A percentile compares a stretch with the other conserved stretches of the same genome.
These are phyloP conservation scores for Diplosoma virens DNA, from an alignment of 23 tunicate species.

Conservation along the genomic window DNA sequence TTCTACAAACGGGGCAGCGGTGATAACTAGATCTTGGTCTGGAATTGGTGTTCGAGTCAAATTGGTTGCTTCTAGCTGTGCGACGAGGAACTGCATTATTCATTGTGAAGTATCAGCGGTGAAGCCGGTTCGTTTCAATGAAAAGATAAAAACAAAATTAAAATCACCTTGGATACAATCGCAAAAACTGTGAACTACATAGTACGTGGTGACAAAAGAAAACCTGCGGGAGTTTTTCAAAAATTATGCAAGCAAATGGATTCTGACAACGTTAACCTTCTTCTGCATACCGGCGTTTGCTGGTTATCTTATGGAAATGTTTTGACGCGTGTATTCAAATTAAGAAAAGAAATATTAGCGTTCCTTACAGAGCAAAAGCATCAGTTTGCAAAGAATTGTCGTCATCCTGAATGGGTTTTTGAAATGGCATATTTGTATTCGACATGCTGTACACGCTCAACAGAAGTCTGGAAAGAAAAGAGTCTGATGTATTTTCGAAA, in stretches of 20 bases:
- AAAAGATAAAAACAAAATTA: conserved; percentile 19
- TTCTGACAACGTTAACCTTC: not conserved
- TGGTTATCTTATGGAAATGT: conserved; percentile 1
- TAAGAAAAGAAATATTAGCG: conserved; percentile 11
- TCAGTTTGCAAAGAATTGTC: conserved; percentile 24
- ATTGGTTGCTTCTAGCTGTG: conserved; percentile 3
- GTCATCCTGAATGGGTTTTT: conserved; percentile 31
- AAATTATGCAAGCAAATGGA: not conserved
- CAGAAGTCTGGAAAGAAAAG: conserved; percentile 31
- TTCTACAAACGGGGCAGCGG: conserved; percentile 40
- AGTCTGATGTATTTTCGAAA: conserved; percentile 35
- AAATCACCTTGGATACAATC: conserved; percentile 14
- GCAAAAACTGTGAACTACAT: conserved; percentile 27
- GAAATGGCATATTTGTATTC: conserved; percentile 34
- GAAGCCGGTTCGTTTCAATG: conserved; percentile 22
- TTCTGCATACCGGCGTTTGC: conserved; percentile 2
- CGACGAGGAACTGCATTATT: not conserved
- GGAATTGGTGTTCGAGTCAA: conserved; percentile 35
- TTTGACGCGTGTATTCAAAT: conserved; percentile 6
- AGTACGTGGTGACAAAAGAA: conserved; percentile 37
- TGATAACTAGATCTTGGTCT: conserved; percentile 26
- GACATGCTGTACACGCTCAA: conserved; percentile 32
- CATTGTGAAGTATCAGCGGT: conserved; percentile 38
- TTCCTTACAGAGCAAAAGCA: conserved; percentile 31
- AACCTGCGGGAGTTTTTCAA: not conserved